These are phyloP conservation scores for Strongylocentrotus purpuratus DNA, from an alignment of 35 echinoderm and acorn worm species.

Conservation along the genomic window DNA sequence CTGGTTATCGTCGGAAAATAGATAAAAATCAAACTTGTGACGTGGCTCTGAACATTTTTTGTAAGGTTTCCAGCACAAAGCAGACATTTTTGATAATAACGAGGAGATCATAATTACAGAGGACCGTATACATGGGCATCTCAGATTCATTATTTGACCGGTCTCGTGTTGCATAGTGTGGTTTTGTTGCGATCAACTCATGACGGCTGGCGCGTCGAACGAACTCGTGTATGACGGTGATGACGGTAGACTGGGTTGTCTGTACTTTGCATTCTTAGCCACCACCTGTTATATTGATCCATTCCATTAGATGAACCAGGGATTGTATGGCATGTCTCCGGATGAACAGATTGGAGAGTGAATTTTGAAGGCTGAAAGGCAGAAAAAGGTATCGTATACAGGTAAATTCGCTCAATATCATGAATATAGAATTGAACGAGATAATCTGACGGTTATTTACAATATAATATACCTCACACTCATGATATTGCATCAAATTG, in stretches of 20 bases:
- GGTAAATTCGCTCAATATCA: too few relatives aligned
- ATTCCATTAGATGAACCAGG: background rate
- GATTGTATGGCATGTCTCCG: background rate
- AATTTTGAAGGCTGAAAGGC: too few relatives aligned
- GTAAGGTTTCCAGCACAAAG: background rate
- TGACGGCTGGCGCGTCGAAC: background rate
- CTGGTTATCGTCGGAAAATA: background rate
- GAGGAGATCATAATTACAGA: background rate
- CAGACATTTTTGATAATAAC: background rate
- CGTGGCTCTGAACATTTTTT: background rate
- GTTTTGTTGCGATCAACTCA: background rate
- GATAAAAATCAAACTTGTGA: background rate
- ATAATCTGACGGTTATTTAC: too few relatives aligned
- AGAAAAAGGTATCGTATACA: too few relatives aligned
- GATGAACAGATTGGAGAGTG: background rate
- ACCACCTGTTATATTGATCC: background rate
- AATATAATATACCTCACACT: too few relatives aligned
- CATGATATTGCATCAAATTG: too few relatives aligned
- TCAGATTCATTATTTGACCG: background rate
- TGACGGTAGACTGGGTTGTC: background rate
- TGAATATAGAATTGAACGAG: too few relatives aligned
- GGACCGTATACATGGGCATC: background rate
- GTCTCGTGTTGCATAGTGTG: background rate
- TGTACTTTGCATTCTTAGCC: background rate
- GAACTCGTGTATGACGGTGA: background rate